Percentiles rank a stretch among this genome's conserved stretches.
These are phyloP conservation scores for Lasioglossum leucozonium DNA, from an alignment of 2,888 invertebrate genomes.

Conservation along the genomic window DNA sequence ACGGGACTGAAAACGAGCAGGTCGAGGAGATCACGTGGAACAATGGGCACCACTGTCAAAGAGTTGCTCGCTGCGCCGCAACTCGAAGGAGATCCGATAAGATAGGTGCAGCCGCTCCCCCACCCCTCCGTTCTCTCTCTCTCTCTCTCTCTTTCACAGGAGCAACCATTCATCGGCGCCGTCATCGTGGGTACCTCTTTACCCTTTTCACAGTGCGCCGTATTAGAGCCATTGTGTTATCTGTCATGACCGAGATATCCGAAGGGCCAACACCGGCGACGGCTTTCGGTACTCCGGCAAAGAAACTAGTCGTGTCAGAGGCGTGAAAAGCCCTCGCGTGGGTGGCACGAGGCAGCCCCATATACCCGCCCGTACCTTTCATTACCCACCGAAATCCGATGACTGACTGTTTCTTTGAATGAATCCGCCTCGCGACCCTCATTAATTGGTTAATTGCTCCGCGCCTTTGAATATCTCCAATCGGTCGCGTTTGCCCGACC, in stretches of 20 bases:
- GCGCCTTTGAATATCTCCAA: background rate
- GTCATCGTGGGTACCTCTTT: conserved; percentile 73
- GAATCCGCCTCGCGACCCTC: conserved; percentile 1
- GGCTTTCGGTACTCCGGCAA: conserved; percentile 71
- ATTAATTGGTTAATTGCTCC: conserved; percentile 17
- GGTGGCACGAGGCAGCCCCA: conserved; percentile 75
- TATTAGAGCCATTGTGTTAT: conserved; percentile 83
- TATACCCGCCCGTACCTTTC: conserved; percentile 43
- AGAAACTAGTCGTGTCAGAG: conserved; percentile 79
- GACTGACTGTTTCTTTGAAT: conserved; percentile 25
- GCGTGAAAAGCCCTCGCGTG: conserved; percentile 81
- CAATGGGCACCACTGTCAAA: conserved; percentile 79
- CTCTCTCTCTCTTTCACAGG: conserved; percentile 35
- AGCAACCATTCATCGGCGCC: conserved; percentile 78
- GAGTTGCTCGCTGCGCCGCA: conserved; percentile 71
- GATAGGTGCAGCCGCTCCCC: conserved; percentile 74
- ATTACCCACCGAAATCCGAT: conserved; percentile 57
- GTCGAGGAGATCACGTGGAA: conserved; percentile 65
- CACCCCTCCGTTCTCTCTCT: conserved; percentile 8
- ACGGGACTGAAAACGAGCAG: conserved; percentile 40
- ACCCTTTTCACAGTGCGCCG: conserved; percentile 78
- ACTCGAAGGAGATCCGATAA: conserved; percentile 80
- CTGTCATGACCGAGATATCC: conserved; percentile 80
- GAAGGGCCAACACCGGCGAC: conserved; percentile 77
- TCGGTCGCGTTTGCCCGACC: background rate